Evolutionary conservation across 2,888 invertebrate genomes (phyloP), one percentile per base, ranked within the genome.

Genomic region (Lasius platythorax): DNA sequence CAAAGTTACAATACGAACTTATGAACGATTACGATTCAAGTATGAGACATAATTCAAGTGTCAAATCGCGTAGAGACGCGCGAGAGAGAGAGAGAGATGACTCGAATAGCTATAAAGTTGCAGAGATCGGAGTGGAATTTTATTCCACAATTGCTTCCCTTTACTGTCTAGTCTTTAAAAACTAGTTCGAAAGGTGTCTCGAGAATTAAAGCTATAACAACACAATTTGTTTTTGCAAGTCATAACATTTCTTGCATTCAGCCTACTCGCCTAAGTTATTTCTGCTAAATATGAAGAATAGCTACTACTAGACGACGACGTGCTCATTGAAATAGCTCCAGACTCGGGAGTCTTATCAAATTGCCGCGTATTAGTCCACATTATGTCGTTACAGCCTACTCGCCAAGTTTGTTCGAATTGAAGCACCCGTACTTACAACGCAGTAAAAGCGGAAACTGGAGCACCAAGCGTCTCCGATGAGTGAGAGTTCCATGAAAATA

Each of bases 341-440:
- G 37, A 50, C 30, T 37, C 50, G 33, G 33, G 40, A 63, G 43
- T 82, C 79, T 82, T 66, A 82, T 82, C 82, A 82, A 76, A 76
- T 78, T 82, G 64, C 46, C 64, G 53, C 79, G 64, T 64, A 82
- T 82, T 82, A 82, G 78, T 12, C 66, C 53, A 33, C 63, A 82
- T 82, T 82, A 82, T 64, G 82, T 78, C 30, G 56, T 82, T 82
- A 82, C 78, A 33, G 78, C 78, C 82, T 79, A 82, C 64, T 82
- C 66, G 33, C 53, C 2, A 78, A 79, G 82, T 64, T 50, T 53
- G 28, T n/a, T 58, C 56, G 58, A 43, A 58, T 78, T 46, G 58
- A 76, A 50, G 68, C 83, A 43, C 50, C 83, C 82, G 67, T 78
- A 50, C 78, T 68, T 37, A 43, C 23, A 33, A 30, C 82, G 73